Evolutionary conservation across 2,888 invertebrate genomes (phyloP), one percentile per base, ranked within the genome.

Genomic region (Chrysina gloriosa): DNA sequence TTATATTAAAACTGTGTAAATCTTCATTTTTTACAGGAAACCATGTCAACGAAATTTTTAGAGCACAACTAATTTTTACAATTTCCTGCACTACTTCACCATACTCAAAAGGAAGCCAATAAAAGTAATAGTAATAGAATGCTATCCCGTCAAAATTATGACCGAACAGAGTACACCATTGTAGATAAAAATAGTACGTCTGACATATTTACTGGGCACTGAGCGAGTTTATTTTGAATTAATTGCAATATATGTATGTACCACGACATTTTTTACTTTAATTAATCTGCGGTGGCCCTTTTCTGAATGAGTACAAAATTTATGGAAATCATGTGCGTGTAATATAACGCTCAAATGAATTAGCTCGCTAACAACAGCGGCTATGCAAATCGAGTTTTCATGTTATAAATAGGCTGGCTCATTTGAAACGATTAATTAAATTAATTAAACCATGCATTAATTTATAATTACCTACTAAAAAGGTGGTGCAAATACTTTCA

Each of bases 11-110:
- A 16, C 3, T 9, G 21, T 45, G n/a, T n/a, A 45, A 7, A 16
- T 16, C n/a, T 52, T 31, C 27, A 4, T 42, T 42, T 21, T 23
- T 4, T 21, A 45, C 58, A 42, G 58, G 58, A 61, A 42, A 45
- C 27, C 9, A 42, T 61, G 29, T 27, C 58, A 19, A 42, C 16
- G 16, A 42, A 27, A 14, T 61, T 61, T 42, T 61, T 42, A 25
- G 58, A 61, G 58, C 58, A 61, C 42, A 42, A 61, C 58, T 61
- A 61, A 61, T 61, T 61, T 27, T 61, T 42, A 42, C 23, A 27
- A 42, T 29, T 61, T 61, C 58, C 42, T 61, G 42, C 42, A 23
- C 58, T 61, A 61, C 58, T 61, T 61, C 27, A 52, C 52, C 29
- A 6, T 52, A 52, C 52, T 19, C 39, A 16, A 61, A 42, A 42